A percentile compares a stretch with the other conserved stretches of the same genome.
Evolutionary conservation across 2,797 vertebrate species (phyloP).

Genomic region (Chanos chanos): DNA sequence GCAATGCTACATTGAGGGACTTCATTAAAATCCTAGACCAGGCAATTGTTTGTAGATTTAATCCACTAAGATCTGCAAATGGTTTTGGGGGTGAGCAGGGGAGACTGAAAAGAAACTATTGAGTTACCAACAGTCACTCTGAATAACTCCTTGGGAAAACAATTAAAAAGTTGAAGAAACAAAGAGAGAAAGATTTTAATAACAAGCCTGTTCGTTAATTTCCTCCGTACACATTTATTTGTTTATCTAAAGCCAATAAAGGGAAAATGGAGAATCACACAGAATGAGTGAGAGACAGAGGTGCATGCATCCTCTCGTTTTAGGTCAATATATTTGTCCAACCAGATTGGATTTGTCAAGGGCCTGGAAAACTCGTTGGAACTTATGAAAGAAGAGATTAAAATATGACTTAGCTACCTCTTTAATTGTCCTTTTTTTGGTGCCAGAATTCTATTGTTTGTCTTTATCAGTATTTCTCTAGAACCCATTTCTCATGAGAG

Average conservation of each 20-base stretch:
- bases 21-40: constrained; percentile 9
- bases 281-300: fast-evolving
- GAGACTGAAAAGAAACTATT: constrained; percentile 18
- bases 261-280: background rate
- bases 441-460: too few species aligned
- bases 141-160: constrained; percentile 35
- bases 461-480: too few species aligned
- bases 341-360: too few species aligned
- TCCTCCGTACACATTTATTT: constrained; percentile 32
- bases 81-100: too few species aligned
- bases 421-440: too few species aligned
- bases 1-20: constrained; percentile 12
- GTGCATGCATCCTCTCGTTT: too few species aligned
- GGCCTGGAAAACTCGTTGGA: too few species aligned
- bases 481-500: too few species aligned
- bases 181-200: constrained; percentile 27
- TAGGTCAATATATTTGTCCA: too few species aligned
- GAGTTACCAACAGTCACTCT: constrained; percentile 17
- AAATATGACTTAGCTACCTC: too few species aligned
- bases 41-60: constrained; percentile 12
- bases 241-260: constrained; percentile 26
- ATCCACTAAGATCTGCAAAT: constrained; percentile 8
- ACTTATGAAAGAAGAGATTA: too few species aligned
- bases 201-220: constrained; percentile 29
- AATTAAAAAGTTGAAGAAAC: constrained; percentile 33